Evolutionary conservation across 2,797 vertebrate genomes (phyloP).

Genomic region (Alcedo quadribrachys): DNA sequence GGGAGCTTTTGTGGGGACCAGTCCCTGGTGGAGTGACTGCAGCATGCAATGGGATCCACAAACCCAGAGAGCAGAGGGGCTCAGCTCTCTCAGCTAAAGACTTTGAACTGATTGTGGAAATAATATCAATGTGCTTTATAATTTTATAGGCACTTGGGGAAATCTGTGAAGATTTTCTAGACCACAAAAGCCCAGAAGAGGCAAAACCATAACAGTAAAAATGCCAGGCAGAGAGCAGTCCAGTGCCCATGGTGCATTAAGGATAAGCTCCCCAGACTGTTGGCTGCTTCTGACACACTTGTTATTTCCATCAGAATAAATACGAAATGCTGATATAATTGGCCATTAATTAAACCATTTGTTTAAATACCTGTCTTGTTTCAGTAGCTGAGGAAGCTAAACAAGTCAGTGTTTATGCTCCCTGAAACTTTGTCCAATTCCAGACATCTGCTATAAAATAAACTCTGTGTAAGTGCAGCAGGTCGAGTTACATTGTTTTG

Average conservation of each 20-base stretch:
- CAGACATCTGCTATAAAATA: not conserved
- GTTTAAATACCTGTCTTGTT: not conserved
- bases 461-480: not conserved
- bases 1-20: not conserved
- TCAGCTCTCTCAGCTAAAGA: not conserved
- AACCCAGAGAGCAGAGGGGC: not conserved
- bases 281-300: not conserved
- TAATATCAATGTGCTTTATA: not conserved
- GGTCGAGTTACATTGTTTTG: not conserved
- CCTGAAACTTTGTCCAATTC: not conserved
- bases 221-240: not conserved
- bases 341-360: not conserved
- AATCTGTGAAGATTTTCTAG: not conserved
- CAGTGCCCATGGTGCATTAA: not conserved
- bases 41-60: not conserved
- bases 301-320: not conserved
- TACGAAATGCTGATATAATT: not conserved
- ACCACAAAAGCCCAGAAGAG: not conserved
- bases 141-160: not conserved
- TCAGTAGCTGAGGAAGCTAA: not conserved
- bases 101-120: not conserved
- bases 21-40: not conserved
- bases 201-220: not conserved
- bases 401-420: not conserved
- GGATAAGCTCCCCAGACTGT: not conserved